These are phyloP conservation scores for Hyposmocoma kahamanoa DNA, from an alignment of 1,140 invertebrate genomes.

Conservation along the genomic window DNA sequence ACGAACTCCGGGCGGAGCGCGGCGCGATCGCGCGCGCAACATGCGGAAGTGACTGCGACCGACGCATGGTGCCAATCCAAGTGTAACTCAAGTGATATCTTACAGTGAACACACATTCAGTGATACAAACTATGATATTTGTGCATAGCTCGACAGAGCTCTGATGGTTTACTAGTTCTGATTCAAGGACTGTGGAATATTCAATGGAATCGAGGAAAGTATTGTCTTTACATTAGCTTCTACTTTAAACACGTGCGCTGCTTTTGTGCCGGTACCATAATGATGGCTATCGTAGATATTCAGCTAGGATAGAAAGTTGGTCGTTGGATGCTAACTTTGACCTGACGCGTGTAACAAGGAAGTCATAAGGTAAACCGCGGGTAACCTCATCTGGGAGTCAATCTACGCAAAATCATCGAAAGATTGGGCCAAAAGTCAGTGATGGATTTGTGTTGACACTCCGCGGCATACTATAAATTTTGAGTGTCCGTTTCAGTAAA, in stretches of 20 bases:
- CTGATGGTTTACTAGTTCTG: constrained; percentile 51
- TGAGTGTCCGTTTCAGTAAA: constrained; percentile 25
- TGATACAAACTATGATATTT: constrained; percentile 67
- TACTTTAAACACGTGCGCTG: not conserved
- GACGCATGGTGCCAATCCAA: constrained; percentile 37
- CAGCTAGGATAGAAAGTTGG: too few species aligned
- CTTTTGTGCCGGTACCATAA: not conserved
- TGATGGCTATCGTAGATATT: too few species aligned
- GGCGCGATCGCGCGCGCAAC: constrained; percentile 43
- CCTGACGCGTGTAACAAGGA: not conserved
- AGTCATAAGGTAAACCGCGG: constrained; percentile 25
- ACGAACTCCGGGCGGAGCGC: constrained; percentile 16
- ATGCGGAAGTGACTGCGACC: constrained; percentile 66
- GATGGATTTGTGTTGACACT: constrained; percentile 62
- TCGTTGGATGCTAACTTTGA: not conserved
- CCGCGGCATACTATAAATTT: constrained; percentile 54
- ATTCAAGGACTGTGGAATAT: constrained; percentile 60
- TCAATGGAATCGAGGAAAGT: constrained; percentile 69
- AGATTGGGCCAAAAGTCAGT: too few species aligned
- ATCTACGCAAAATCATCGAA: too few species aligned
- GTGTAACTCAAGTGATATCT: constrained; percentile 49
- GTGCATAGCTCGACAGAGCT: constrained; percentile 50
- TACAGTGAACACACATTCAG: constrained; percentile 59
- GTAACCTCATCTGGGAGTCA: too few species aligned
- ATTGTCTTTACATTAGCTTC: constrained; percentile 34